phyloP scores from a whole-genome alignment of 2,888 invertebrate genomes.

The Cancer borealis region DNA sequence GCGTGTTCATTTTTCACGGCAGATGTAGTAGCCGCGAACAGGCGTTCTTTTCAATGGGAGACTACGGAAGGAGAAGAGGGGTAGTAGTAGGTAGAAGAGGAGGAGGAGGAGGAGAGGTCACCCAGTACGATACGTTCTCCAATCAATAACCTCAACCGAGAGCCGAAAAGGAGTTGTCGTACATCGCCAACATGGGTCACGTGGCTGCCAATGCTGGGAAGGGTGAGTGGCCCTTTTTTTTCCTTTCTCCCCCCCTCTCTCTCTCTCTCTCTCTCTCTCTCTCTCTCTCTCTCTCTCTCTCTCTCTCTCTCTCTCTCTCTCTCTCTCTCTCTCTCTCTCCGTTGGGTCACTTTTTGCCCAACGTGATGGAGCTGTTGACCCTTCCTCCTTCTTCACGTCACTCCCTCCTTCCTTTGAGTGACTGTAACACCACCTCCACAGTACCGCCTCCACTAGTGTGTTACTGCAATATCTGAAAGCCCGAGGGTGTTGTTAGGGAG shows the following conservation, averaged over 20 bases:
- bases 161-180: background rate
- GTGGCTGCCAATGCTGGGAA: background rate
- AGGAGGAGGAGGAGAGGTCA: background rate
- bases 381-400: background rate
- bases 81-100: background rate
- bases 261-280: background rate
- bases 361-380: background rate
- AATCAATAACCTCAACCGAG: background rate
- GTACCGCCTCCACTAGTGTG: background rate
- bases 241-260: background rate
- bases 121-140: background rate
- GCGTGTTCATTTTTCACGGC: too few relatives aligned
- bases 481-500: background rate
- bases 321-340: background rate
- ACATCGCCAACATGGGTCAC: background rate
- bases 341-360: background rate
- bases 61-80: too few relatives aligned
- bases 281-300: background rate
- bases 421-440: slow-evolving; percentile 1
- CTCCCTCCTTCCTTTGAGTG: background rate
- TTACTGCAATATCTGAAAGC: background rate
- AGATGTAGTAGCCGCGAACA: too few relatives aligned
- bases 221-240: background rate
- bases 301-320: background rate
- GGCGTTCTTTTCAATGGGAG: too few relatives aligned